A percentile compares a stretch with the other conserved stretches of the same genome.
These are phyloP conservation scores for Pseudomugil gertrudae DNA, from an alignment of 2,797 vertebrate genomes.

Conservation along the genomic window DNA sequence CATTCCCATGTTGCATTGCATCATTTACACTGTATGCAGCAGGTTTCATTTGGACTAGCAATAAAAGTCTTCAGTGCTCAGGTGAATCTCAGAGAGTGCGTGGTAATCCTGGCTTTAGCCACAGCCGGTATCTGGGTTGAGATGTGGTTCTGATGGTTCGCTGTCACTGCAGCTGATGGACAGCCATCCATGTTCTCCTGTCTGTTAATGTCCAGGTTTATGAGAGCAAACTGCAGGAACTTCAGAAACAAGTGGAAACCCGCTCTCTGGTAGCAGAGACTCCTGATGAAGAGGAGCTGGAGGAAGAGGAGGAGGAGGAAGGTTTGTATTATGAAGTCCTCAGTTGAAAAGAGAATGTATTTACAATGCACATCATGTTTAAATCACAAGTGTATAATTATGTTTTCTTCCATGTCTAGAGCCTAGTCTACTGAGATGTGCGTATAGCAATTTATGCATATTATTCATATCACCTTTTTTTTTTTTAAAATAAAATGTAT, in stretches of 20 bases:
- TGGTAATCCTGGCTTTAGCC: not conserved
- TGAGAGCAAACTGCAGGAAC: slow-evolving; percentile 96
- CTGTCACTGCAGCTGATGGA: slow-evolving; percentile 60
- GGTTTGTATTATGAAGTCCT: slow-evolving; percentile 65
- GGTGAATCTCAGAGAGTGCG: not conserved
- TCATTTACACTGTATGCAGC: not conserved
- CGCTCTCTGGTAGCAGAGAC: slow-evolving; percentile 94
- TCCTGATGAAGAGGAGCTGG: slow-evolving; percentile 94
- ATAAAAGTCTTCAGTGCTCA: not conserved
- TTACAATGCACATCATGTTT: too few species aligned
- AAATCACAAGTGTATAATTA: not conserved
- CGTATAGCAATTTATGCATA: slow-evolving; percentile 52
- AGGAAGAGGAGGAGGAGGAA: slow-evolving; percentile 90
- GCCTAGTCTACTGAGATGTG: slow-evolving; percentile 70
- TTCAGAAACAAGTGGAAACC: slow-evolving; percentile 98
- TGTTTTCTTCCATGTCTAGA: slow-evolving; percentile 63
- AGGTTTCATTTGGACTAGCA: not conserved
- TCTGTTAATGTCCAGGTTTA: slow-evolving; percentile 89
- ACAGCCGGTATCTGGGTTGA: not conserved
- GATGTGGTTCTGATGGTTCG: not conserved
- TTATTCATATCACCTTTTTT: slow-evolving; percentile 11
- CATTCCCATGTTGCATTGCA: not conserved
- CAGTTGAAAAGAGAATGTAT: not conserved
- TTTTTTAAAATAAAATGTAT: slow-evolving; percentile 27
- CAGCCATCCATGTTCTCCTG: slow-evolving; percentile 67